phyloP scores from a whole-genome alignment of 2,113 vertebrate species.

The Bufo gargarizans region DNA sequence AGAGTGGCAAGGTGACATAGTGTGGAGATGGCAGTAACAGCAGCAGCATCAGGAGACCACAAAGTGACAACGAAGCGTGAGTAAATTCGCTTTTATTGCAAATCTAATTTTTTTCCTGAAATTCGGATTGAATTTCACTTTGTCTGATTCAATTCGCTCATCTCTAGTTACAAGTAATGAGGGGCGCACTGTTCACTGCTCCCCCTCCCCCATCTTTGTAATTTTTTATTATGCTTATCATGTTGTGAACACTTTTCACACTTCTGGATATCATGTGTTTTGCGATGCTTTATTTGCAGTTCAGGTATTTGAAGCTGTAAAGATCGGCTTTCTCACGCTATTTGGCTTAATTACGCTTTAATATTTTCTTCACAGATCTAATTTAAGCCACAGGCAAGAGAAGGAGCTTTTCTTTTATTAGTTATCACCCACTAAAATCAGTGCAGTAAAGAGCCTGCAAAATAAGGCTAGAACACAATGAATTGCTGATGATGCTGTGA shows the following conservation, averaged over 20 bases:
- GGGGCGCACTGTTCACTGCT: not conserved
- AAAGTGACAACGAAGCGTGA: too few relatives aligned
- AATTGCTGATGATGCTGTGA: not conserved
- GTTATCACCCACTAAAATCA: not conserved
- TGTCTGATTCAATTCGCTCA: too few relatives aligned
- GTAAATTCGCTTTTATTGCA: too few relatives aligned
- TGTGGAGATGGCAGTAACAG: too few relatives aligned
- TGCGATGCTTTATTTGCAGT: not conserved
- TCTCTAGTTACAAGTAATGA: too few relatives aligned
- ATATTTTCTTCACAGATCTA: conserved; percentile 37
- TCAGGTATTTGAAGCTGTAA: not conserved
- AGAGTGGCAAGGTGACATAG: too few relatives aligned
- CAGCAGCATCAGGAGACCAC: too few relatives aligned
- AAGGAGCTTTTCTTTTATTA: not conserved
- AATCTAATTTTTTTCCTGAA: too few relatives aligned
- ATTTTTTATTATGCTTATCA: not conserved
- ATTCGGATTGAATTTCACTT: too few relatives aligned
- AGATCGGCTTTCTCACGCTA: not conserved
- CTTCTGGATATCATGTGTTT: not conserved
- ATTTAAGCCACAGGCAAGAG: not conserved
- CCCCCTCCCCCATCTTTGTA: not conserved
- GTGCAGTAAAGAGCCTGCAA: not conserved
- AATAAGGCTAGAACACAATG: not conserved
- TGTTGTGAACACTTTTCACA: not conserved
- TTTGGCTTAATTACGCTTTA: conserved; percentile 30